Percentiles rank a stretch among this genome's conserved stretches.
Conservation (phyloP, 2,113 vertebrate genomes). For the Megaleporinus macrocephalus region DNA sequence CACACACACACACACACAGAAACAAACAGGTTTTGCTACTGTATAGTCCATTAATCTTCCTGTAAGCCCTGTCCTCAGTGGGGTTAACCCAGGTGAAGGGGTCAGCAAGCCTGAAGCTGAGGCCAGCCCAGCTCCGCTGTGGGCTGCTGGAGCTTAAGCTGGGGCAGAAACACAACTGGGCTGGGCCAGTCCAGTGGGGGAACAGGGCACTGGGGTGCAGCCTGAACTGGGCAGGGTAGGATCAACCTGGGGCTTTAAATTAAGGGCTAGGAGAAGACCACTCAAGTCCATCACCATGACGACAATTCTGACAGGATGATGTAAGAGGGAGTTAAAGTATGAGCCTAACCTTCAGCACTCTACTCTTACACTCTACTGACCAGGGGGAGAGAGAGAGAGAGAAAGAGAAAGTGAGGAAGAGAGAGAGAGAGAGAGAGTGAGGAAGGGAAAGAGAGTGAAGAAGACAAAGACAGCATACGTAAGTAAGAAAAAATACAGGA, state of each 20-base stretch:
- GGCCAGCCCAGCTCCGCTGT: constrained; percentile 45
- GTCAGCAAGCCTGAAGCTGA: constrained; percentile 41
- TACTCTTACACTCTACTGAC: constrained; percentile 15
- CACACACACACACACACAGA: constrained; percentile 24
- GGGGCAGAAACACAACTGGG: constrained; percentile 34
- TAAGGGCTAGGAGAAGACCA: constrained; percentile 71
- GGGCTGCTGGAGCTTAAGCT: constrained; percentile 55
- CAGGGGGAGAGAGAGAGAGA: constrained; percentile 12
- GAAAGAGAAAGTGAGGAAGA: background rate
- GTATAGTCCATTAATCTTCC: constrained; percentile 61
- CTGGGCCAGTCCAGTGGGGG: constrained; percentile 8
- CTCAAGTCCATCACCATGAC: constrained; percentile 55
- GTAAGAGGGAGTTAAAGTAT: constrained; percentile 57
- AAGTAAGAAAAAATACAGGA: constrained; percentile 34
- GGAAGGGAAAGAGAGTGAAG: constrained; percentile 25
- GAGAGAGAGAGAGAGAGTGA: constrained; percentile 1
- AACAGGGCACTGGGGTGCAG: constrained; percentile 1
- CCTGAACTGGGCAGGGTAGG: constrained; percentile 49
- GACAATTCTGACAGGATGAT: constrained; percentile 74
- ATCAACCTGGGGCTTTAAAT: constrained; percentile 65
- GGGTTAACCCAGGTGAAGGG: constrained; percentile 57
- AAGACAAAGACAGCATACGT: constrained; percentile 41
- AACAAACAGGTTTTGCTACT: constrained; percentile 52
- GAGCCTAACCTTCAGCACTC: constrained; percentile 39
- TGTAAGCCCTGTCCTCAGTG: constrained; percentile 50